Evolutionary conservation across 2,797 vertebrate genomes (phyloP), one percentile per base, ranked within the genome.

Genomic region (Mormyrus hasselquistii): DNA sequence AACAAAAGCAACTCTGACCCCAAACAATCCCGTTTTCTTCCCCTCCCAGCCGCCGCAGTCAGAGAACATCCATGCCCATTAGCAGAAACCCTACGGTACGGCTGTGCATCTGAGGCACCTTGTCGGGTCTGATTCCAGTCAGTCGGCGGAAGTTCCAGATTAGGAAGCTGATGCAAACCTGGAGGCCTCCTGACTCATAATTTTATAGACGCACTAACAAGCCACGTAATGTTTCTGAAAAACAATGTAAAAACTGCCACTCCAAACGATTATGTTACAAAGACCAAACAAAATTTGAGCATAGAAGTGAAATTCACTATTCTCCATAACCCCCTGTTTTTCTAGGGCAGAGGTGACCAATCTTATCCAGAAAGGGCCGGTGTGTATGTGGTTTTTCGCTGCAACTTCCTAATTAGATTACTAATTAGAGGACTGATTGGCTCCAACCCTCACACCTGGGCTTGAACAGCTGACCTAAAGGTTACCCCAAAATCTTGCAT

Each of bases 41-140:
- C 34, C 10, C 52, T 16, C 12, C 29, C 47, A 73, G 52, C n/a
- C 49, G 38, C 88, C 22, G 2, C 12, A 88, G 88, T 82, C 87
- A 83, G 22, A 73, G 57, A 52, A 85, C 88, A 79, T 88, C 59
- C 82, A 53, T 59, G 88, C 82, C 82, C 88, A 90, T 89, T 90
- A 88, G 88, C 38, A 86, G 90, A 84, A 89, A 88, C 87, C 85
- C 84, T 29, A 86, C 41, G 87, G 65, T 79, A 88, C 62, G 52
- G 38, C 83, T 88, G 87, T 44, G 50, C 87, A 52, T 88, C n/a
- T 53, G 14, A 89, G 86, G 87, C 86, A 88, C 41, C 85, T 29
- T 85, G 90, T 87, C 90, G 88, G 69, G 85, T 89, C 65, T 59
- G 12, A 89, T 90, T 90, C 84, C 87, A 83, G 25, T 88, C 53